Evolutionary conservation across 2,797 vertebrate species (phyloP).

Genomic region (Falco rusticolus): DNA sequence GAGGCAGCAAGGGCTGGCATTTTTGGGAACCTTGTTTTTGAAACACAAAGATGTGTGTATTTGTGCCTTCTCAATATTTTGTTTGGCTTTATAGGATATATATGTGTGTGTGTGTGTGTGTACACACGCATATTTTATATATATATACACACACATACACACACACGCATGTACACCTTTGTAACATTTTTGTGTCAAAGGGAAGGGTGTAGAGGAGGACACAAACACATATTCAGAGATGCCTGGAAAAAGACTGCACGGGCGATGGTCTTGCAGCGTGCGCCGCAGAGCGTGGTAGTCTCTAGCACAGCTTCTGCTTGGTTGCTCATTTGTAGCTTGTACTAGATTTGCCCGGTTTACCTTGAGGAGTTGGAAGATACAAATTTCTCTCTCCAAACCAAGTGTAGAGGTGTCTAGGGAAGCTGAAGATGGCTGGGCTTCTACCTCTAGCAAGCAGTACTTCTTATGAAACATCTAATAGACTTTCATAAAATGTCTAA

Average conservation of each 20-base stretch:
- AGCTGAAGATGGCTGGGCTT: neutral
- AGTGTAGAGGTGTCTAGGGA: neutral
- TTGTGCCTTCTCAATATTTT: neutral
- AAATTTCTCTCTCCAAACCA: neutral
- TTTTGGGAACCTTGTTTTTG: neutral
- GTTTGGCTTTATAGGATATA: neutral
- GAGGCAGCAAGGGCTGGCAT: neutral
- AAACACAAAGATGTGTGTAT: neutral
- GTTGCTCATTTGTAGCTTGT: neutral
- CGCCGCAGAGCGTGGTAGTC: rapidly evolving
- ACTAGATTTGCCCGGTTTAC: neutral
- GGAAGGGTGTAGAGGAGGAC: neutral
- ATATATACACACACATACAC: rapidly evolving
- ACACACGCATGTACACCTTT: neutral
- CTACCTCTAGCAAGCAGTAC: neutral
- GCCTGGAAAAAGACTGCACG: rapidly evolving
- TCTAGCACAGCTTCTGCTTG: neutral
- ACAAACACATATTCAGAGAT: neutral
- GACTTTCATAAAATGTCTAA: neutral
- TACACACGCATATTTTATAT: too few relatives aligned
- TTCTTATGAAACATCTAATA: neutral
- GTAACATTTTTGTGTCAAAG: neutral
- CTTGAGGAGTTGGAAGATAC: neutral
- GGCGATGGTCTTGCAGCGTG: neutral
- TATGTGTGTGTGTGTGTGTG: neutral